Conservation (phyloP, 1,140 invertebrate species). For the Thaumatotibia leucotreta region DNA sequence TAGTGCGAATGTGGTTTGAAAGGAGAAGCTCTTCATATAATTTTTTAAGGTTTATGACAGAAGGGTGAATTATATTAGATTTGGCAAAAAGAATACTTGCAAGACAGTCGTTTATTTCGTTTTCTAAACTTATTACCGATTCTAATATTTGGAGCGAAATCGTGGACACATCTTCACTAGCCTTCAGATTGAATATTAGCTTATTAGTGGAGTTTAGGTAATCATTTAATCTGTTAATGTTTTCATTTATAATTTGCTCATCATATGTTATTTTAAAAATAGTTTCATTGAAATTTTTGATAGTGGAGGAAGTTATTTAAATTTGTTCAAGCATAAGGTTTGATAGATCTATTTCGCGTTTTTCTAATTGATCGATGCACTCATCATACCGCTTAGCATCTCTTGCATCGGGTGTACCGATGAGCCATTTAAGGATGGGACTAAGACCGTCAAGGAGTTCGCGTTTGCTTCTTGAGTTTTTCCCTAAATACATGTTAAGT, state of each 20-base stretch:
- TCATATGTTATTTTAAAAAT: conserved; percentile 29
- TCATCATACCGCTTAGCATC: conserved; percentile 31
- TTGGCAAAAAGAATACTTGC: neutral
- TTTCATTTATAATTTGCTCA: conserved; percentile 33
- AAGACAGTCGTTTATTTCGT: neutral
- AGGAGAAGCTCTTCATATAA: neutral
- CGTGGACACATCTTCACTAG: conserved; percentile 25
- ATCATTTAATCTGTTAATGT: conserved; percentile 19
- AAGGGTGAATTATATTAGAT: neutral
- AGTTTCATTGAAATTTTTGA: conserved; percentile 29
- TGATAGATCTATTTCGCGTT: conserved; percentile 24
- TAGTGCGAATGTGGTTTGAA: neutral
- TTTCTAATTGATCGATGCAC: conserved; percentile 30
- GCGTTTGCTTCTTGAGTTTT: conserved; percentile 18
- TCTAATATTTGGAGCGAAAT: conserved; percentile 15
- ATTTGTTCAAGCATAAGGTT: conserved; percentile 22
- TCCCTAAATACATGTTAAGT: conserved; percentile 16
- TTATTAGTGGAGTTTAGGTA: conserved; percentile 24
- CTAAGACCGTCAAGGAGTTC: conserved; percentile 41
- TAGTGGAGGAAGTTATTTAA: conserved; percentile 26
- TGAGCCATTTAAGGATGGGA: conserved; percentile 45
- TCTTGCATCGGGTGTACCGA: conserved; percentile 38
- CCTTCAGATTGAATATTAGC: conserved; percentile 26
- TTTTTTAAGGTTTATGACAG: neutral
- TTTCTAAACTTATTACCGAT: neutral